Percentiles rank a stretch among this genome's conserved stretches.
These are phyloP conservation scores for Myotis pilosus DNA, from an alignment of 2,797 vertebrate genomes.

Conservation along the genomic window DNA sequence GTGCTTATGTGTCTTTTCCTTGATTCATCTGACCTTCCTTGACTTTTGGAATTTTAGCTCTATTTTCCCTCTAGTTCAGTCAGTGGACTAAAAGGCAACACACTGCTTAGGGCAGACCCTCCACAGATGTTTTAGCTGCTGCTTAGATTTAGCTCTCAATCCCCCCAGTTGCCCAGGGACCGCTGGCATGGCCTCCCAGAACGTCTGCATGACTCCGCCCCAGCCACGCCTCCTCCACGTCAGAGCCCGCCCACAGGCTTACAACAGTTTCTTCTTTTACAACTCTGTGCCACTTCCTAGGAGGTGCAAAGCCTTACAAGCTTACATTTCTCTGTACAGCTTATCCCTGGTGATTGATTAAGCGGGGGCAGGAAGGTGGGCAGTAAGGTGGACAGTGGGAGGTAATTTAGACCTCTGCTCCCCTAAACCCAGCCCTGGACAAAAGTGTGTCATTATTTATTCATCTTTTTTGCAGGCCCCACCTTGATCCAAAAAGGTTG, in stretches of 20 bases:
- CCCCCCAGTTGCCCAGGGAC: neutral
- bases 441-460: neutral
- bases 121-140: neutral
- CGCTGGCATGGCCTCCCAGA: neutral
- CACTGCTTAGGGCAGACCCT: neutral
- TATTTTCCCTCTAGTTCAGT: neutral
- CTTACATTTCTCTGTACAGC: neutral
- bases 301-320: neutral
- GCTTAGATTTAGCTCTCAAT: neutral
- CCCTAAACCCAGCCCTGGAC: neutral
- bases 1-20: neutral
- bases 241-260: neutral
- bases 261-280: neutral
- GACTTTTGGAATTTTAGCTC: neutral
- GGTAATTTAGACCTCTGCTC: neutral
- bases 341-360: neutral
- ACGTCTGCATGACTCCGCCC: neutral
- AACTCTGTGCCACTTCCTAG: neutral
- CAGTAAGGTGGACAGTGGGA: neutral
- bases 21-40: neutral
- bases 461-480: neutral
- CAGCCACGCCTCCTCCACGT: neutral
- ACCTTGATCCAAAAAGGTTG: neutral
- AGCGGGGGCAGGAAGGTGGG: neutral
- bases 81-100: neutral